Conservation (phyloP, 2,113 vertebrate species). For the Calonectris borealis region DNA sequence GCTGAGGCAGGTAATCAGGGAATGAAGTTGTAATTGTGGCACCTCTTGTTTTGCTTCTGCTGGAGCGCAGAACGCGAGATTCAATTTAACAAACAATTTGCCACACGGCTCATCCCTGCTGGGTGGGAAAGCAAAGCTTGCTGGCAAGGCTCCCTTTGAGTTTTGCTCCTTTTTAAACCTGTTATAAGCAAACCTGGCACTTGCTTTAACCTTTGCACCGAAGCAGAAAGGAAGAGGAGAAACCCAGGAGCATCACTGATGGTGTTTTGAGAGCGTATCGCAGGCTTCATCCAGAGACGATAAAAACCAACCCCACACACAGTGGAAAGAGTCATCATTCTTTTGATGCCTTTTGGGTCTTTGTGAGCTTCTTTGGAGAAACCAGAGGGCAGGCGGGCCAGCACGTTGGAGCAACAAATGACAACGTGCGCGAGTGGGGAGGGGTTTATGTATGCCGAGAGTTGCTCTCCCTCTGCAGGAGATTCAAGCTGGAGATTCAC, state of each 20-base stretch:
- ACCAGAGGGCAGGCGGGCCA: background rate
- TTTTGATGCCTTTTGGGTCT: background rate
- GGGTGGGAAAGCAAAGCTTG: conserved; percentile 45
- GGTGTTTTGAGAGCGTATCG: background rate
- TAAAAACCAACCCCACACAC: background rate
- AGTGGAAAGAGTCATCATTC: background rate
- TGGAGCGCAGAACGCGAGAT: conserved; percentile 16
- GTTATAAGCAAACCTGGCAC: background rate
- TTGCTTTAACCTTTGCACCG: background rate
- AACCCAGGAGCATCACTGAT: background rate
- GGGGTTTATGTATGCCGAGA: background rate
- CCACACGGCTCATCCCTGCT: conserved; percentile 52
- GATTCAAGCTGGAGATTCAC: background rate
- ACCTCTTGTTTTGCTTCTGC: conserved; percentile 70
- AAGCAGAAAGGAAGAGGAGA: conserved; percentile 20
- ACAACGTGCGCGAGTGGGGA: rapidly evolving
- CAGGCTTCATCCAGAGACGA: background rate
- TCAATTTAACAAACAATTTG: conserved; percentile 72
- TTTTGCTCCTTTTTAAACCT: conserved; percentile 23
- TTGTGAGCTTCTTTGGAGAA: background rate
- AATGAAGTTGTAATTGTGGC: conserved; percentile 65
- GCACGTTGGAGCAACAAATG: background rate
- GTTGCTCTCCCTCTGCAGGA: background rate
- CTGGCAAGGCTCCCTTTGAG: background rate
- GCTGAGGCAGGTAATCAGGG: conserved; percentile 78